Conservation (phyloP, 2,888 invertebrate species). For the Tinea pellionella region DNA sequence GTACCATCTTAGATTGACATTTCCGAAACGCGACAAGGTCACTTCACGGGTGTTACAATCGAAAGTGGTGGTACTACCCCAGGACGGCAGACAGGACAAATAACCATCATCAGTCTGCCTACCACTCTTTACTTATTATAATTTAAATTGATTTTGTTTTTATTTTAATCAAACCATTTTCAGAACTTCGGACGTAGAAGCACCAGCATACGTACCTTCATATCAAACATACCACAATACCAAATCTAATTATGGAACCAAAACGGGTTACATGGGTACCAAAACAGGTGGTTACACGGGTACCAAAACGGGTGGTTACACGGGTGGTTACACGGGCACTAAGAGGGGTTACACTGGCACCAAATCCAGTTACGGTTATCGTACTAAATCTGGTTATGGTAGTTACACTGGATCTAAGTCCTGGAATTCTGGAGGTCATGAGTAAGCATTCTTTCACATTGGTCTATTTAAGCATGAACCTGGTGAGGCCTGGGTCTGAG, state of each 20-base stretch:
- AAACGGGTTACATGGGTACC: slow-evolving; percentile 21
- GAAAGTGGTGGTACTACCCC: too few relatives aligned
- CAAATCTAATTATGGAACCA: slow-evolving; percentile 28
- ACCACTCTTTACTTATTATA: too few relatives aligned
- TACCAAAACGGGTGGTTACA: slow-evolving; percentile 33
- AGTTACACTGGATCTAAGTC: slow-evolving; percentile 24
- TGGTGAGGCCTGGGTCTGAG: too few relatives aligned
- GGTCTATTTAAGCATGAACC: too few relatives aligned
- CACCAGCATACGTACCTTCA: slow-evolving; percentile 43
- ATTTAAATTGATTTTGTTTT: too few relatives aligned
- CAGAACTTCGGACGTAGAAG: slow-evolving; percentile 42
- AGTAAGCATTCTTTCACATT: not conserved
- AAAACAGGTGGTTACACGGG: slow-evolving; percentile 21
- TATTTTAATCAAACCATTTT: too few relatives aligned
- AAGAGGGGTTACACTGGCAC: slow-evolving; percentile 24
- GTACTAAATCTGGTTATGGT: slow-evolving; percentile 23
- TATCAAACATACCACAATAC: slow-evolving; percentile 27
- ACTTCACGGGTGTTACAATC: too few relatives aligned
- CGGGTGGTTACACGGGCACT: slow-evolving; percentile 19
- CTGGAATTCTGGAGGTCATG: slow-evolving; percentile 2
- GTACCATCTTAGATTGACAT: too few relatives aligned
- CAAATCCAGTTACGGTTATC: slow-evolving; percentile 23
- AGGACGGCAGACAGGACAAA: too few relatives aligned
- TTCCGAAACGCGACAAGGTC: too few relatives aligned
- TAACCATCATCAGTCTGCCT: too few relatives aligned